A percentile compares a stretch with the other conserved stretches of the same genome.
phyloP scores from a whole-genome alignment of 1,140 invertebrate species.

The Drosophila athabasca region DNA sequence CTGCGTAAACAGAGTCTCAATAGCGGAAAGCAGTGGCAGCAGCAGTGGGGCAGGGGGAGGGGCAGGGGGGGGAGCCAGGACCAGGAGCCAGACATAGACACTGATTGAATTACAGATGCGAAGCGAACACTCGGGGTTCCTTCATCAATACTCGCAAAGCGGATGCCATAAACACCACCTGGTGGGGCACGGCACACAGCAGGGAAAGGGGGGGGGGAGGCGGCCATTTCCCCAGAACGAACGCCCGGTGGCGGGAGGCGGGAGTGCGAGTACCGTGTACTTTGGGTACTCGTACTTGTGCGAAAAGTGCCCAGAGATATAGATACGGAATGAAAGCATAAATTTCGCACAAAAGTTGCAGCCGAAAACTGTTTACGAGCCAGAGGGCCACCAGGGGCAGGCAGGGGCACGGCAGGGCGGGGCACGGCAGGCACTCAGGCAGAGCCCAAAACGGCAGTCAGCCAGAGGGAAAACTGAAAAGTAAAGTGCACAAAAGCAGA shows the following conservation, averaged over 20 bases:
- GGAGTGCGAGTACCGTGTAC: conserved; percentile 41
- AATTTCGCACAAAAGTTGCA: conserved; percentile 83
- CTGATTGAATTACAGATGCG: conserved; percentile 83
- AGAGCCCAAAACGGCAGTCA: conserved; percentile 24
- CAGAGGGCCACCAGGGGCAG: conserved; percentile 2
- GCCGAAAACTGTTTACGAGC: conserved; percentile 80
- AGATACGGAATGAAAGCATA: conserved; percentile 69
- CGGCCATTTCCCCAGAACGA: conserved; percentile 51
- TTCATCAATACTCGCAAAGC: conserved; percentile 81
- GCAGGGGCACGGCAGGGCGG: background rate
- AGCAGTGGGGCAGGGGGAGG: conserved; percentile 18
- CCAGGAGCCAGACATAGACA: conserved; percentile 77
- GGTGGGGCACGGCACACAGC: conserved; percentile 55
- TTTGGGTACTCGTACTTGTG: conserved; percentile 37
- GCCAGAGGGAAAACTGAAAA: conserved; percentile 71
- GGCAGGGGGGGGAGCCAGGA: background rate
- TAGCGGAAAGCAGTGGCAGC: conserved; percentile 42
- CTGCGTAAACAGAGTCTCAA: conserved; percentile 64
- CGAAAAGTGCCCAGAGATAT: conserved; percentile 78
- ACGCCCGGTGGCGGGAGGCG: conserved; percentile 43
- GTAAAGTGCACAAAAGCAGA: conserved; percentile 83
- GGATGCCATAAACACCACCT: conserved; percentile 83
- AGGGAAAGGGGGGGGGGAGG: conserved; percentile 7
- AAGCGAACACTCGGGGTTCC: conserved; percentile 48
- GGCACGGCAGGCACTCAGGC: conserved; percentile 17